Evolutionary conservation across 2,797 vertebrate species (phyloP).

Genomic region (Clarias laeviceps): DNA sequence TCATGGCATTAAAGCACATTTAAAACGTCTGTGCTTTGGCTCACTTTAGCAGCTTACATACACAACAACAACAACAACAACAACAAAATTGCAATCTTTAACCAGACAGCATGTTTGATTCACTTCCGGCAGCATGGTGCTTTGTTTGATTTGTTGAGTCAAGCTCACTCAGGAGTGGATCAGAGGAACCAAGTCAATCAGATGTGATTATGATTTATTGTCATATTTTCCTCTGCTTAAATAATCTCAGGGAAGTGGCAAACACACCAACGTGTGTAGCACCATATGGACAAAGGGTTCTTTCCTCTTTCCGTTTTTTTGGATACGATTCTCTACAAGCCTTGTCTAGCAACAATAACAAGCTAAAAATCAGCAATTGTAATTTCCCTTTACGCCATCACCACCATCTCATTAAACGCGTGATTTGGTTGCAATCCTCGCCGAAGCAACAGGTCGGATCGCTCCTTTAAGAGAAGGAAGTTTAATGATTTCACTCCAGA

Average conservation of each 20-base stretch:
- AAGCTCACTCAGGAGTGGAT: neutral
- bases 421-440: neutral
- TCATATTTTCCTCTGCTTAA: neutral
- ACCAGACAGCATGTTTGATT: neutral
- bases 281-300: neutral
- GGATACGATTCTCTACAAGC: neutral
- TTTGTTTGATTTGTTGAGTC: neutral
- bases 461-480: neutral
- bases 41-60: neutral
- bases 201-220: neutral
- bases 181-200: neutral
- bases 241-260: neutral
- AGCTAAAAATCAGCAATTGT: neutral
- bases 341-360: neutral
- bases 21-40: neutral
- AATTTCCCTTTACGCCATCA: neutral
- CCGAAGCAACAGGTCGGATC: neutral
- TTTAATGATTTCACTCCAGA: slow-evolving; percentile 4
- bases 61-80: neutral
- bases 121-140: neutral
- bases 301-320: neutral
- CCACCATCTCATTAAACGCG: neutral
- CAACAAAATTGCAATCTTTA: neutral
- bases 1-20: neutral
- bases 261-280: neutral